Conservation (phyloP, 1,140 invertebrate species). For the Rhagoletis pomonella region DNA sequence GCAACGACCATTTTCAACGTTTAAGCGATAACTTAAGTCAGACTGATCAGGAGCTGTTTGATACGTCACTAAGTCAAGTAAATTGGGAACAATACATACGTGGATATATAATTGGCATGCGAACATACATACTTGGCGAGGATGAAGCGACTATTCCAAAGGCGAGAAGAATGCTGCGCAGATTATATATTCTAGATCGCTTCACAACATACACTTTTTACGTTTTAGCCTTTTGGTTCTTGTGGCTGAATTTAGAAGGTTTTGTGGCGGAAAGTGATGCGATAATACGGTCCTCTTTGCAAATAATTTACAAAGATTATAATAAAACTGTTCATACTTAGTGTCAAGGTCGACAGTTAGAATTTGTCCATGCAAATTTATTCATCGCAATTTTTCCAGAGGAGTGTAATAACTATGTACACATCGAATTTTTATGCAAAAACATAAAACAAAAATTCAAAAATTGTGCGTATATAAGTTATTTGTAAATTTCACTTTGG, state of each 20-base stretch:
- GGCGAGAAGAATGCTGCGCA: conserved; percentile 78
- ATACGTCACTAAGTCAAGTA: conserved; percentile 77
- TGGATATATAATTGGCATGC: conserved; percentile 82
- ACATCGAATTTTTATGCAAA: too few relatives aligned
- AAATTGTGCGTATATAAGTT: too few relatives aligned
- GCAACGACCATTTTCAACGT: conserved; percentile 81
- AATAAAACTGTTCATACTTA: conserved; percentile 47
- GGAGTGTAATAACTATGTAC: too few relatives aligned
- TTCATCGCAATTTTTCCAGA: too few relatives aligned
- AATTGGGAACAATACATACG: conserved; percentile 83
- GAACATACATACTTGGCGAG: conserved; percentile 85
- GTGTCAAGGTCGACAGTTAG: background rate
- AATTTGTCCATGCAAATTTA: background rate
- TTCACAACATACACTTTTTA: conserved; percentile 71
- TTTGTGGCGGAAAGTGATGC: conserved; percentile 66
- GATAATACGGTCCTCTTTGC: conserved; percentile 61
- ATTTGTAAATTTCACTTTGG: too few relatives aligned
- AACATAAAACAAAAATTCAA: too few relatives aligned
- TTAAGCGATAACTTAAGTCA: conserved; percentile 78
- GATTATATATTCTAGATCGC: conserved; percentile 77
- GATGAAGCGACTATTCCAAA: conserved; percentile 84
- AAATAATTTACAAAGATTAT: conserved; percentile 51
- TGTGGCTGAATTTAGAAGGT: conserved; percentile 71
- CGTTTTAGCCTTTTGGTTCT: conserved; percentile 70
- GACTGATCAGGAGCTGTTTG: conserved; percentile 78